Evolutionary conservation across 1,140 invertebrate species (phyloP), one percentile per base, ranked within the genome.

Genomic region (Drosophila triauraria): DNA sequence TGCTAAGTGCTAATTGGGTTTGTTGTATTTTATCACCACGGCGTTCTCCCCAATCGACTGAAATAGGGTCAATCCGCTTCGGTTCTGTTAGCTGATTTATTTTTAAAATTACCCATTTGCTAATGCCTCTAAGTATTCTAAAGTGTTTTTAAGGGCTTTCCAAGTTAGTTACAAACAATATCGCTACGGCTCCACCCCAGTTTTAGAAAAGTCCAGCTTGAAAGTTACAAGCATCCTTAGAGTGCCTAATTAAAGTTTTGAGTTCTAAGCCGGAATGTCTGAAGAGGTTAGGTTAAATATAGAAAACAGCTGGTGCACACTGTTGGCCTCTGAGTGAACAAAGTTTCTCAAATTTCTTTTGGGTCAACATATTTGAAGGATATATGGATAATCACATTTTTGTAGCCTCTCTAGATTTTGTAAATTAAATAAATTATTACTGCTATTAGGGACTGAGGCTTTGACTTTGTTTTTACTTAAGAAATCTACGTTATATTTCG

Each of bases 1-100:
- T 87, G 80, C 80, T 78, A 88, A 90, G 84, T 88, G 85, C 84
- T 88, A 88, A 88, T 88, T 88, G 84, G 85, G 84, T 88, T 90
- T 83, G 72, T 65, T 65, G 61, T 69, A 64, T 54, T 70, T 70
- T 70, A 68, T 70, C 67, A 32, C 48, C 48, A 38, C 15, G n/a
- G n/a, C 42, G 40, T 51, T 38, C 8, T 32, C 23, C 23, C 38
- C 44, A 7, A 40, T 43, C 42, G 42, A 15, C 47, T 35, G 13
- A n/a, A 56, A 56, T 35, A 10, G 53, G 53, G 35, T 23, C 53
- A 56, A 40, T 40, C 13, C 53, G 35, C 53, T 30, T 47, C 15
- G 40, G 13, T 17, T 35, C 44, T 42, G 38, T 38, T 40, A 44
- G 69, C 50, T 84, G 77, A 84, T 88, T 75, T 81, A 90, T 88